Base-by-base conservation (phyloP, 2,113 vertebrate species). In the Nematolebias whitei region DNA sequence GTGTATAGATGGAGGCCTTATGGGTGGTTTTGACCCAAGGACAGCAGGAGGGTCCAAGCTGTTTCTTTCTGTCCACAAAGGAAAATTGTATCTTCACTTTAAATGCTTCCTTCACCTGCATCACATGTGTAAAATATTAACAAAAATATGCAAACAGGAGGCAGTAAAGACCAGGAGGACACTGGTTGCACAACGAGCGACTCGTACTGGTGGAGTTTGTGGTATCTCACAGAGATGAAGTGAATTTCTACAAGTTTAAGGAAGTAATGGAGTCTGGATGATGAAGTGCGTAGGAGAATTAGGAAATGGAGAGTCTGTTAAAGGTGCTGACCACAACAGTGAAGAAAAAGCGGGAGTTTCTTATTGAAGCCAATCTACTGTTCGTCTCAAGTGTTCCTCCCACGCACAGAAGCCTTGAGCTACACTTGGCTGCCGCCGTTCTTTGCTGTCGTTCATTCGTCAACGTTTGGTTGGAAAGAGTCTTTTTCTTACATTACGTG, bases 401-500 rank as follows among this genome's bases (percentile, higher is more conserved):
- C 73, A 83, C 76, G 53, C 73, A 72, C 39, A 63, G 54, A 54
- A 52, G 77, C 83, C 84, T 79, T 65, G 61, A 81, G 75, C 70
- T 74, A 63, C 61, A 68, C 54, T 63, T 66, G 57, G 51, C 41
- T 55, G 41, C 26, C 53, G 59, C 67, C 61, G 49, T 40, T 60
- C 32, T 55, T 51, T 18, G 63, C 54, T 58, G 18, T 41, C 13
- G 1, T 70, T 12, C 54, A 22, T 62, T 12, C 66, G 13, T 66
- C 24, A 23, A 18, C 50, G 62, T 67, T 50, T 26, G 61, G 11
- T n/a, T n/a, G n/a, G n/a, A n/a, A n/a, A 60, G 55, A 63, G 26
- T 45, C 32, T 66, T 19, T 52, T 16, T 76, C 43, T 38, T 55
- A 23, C 55, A 12, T 24, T 16, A 41, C 6, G 54, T 23, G 32